A percentile compares a stretch with the other conserved stretches of the same genome.
phyloP scores from a whole-genome alignment of 2,113 vertebrate species.

The Apodemus speciosus region DNA sequence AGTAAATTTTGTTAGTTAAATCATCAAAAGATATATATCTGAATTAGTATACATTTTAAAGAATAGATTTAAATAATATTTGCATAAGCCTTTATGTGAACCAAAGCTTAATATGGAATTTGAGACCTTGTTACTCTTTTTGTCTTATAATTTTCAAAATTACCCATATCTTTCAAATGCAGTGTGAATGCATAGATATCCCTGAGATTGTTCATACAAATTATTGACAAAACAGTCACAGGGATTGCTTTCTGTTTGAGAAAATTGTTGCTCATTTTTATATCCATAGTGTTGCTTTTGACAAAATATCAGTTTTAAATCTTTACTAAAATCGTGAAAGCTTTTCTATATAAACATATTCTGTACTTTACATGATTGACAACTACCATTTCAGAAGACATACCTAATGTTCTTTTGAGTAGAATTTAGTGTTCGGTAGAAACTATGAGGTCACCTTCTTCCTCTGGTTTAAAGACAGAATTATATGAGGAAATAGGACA shows the following conservation, averaged over 20 bases:
- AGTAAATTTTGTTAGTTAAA: neutral
- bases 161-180: neutral
- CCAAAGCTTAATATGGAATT: neutral
- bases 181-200: neutral
- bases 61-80: neutral
- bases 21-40: neutral
- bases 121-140: neutral
- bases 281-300: neutral
- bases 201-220: neutral
- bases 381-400: neutral
- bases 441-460: neutral
- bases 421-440: neutral
- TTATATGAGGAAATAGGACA: slow-evolving; percentile 1
- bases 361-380: neutral
- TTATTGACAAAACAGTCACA: neutral
- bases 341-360: neutral
- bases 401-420: neutral
- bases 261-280: slow-evolving; percentile 8
- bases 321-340: neutral
- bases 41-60: neutral
- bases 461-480: neutral
- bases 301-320: neutral
- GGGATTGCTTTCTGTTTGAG: neutral
- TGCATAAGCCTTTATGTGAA: neutral
- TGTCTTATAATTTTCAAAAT: slow-evolving; percentile 29